phyloP scores from a whole-genome alignment of 1,140 invertebrate species.

The Heliothis virescens region DNA sequence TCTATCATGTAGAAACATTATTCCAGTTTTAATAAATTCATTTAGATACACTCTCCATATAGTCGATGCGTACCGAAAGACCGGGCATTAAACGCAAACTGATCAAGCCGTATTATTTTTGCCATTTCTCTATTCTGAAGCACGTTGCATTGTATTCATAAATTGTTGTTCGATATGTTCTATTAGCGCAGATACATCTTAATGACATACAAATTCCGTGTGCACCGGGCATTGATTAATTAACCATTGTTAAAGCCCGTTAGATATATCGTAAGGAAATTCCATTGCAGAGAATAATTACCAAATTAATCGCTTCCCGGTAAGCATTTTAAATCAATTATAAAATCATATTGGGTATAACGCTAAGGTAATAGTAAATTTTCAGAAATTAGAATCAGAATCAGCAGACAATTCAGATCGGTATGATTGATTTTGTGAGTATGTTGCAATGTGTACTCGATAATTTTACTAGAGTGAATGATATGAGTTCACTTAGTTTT shows the following conservation, averaged over 20 bases:
- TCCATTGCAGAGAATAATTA: neutral
- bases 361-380: too few relatives aligned
- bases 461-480: too few relatives aligned
- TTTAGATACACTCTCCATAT: too few relatives aligned
- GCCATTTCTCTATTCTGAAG: neutral
- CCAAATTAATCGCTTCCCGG: neutral
- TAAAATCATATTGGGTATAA: neutral
- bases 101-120: neutral
- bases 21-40: neutral
- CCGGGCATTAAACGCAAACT: neutral
- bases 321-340: neutral
- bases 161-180: neutral
- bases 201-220: neutral
- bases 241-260: conserved; percentile 39
- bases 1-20: too few relatives aligned
- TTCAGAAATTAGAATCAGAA: too few relatives aligned
- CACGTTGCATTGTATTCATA: conserved; percentile 16
- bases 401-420: neutral
- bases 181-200: neutral
- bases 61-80: neutral
- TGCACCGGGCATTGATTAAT: conserved; percentile 25
- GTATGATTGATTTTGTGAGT: neutral
- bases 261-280: conserved; percentile 28
- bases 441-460: neutral
- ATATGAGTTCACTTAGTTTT: too few relatives aligned